Evolutionary conservation across 1,140 invertebrate species (phyloP).

Genomic region (Megathymus violae): DNA sequence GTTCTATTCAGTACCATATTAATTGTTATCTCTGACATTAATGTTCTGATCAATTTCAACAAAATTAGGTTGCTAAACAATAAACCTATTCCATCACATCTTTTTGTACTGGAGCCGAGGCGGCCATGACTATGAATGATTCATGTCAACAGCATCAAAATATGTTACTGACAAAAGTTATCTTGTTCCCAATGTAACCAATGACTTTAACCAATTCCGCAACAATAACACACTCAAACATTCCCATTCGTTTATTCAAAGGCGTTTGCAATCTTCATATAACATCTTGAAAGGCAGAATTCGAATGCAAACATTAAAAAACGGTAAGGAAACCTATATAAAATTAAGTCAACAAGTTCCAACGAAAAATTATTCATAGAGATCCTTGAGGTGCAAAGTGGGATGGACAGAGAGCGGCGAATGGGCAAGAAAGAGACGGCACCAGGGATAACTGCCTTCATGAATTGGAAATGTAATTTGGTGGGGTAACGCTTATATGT

Average conservation of each 20-base stretch:
- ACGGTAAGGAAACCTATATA: conserved; percentile 58
- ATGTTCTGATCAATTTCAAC: too few relatives aligned
- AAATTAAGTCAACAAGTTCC: conserved; percentile 79
- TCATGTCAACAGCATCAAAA: too few relatives aligned
- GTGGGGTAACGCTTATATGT: conserved; percentile 45
- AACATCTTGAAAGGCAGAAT: conserved; percentile 20
- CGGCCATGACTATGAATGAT: too few relatives aligned
- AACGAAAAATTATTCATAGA: conserved; percentile 76
- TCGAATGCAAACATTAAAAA: conserved; percentile 40
- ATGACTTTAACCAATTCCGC: conserved; percentile 1
- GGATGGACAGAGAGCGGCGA: conserved; percentile 34
- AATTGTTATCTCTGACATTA: too few relatives aligned
- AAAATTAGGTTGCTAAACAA: too few relatives aligned
- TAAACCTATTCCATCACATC: too few relatives aligned
- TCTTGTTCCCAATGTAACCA: too few relatives aligned
- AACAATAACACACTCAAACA: conserved; percentile 14
- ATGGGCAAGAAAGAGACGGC: conserved; percentile 43
- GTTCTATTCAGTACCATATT: too few relatives aligned
- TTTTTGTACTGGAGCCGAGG: too few relatives aligned
- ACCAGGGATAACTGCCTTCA: conserved; percentile 67
- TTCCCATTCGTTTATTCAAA: conserved; percentile 22
- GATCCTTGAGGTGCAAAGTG: conserved; percentile 65
- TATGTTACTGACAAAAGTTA: too few relatives aligned
- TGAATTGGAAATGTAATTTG: conserved; percentile 77
- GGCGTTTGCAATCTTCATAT: conserved; percentile 31